Evolutionary conservation across 2,113 vertebrate species (phyloP).

Genomic region (Apaloderma vittatum): DNA sequence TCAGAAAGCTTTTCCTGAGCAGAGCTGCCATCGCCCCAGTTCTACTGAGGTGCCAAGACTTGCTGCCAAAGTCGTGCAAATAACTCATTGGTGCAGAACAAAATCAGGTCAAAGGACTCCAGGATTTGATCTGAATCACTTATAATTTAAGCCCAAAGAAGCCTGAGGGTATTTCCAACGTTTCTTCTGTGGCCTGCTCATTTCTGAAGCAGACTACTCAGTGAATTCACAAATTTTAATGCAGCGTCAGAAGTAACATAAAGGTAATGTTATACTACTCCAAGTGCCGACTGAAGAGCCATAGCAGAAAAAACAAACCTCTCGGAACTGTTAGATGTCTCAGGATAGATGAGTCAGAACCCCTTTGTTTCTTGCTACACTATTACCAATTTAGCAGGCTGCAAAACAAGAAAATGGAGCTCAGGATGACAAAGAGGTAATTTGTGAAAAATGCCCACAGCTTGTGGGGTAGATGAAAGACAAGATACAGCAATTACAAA

Average conservation of each 20-base stretch:
- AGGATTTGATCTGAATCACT: neutral
- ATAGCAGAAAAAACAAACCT: constrained; percentile 51
- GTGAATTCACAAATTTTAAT: constrained; percentile 14
- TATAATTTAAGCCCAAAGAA: neutral
- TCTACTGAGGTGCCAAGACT: neutral
- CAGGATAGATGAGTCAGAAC: constrained; percentile 65
- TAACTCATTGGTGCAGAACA: neutral
- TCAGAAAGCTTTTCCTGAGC: neutral
- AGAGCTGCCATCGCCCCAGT: fast-evolving
- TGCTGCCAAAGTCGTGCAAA: neutral
- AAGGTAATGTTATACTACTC: neutral
- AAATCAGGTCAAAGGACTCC: neutral
- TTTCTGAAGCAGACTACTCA: neutral
- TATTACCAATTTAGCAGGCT: constrained; percentile 48
- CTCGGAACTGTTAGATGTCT: constrained; percentile 41
- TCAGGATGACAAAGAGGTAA: constrained; percentile 44
- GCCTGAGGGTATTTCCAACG: neutral
- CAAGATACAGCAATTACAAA: constrained; percentile 42
- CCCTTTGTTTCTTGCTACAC: constrained; percentile 34
- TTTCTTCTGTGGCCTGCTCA: neutral
- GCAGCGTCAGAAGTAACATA: constrained; percentile 30
- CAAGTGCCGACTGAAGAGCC: constrained; percentile 2
- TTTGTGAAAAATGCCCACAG: constrained; percentile 46
- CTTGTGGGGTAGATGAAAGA: constrained; percentile 44
- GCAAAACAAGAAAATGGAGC: constrained; percentile 49